phyloP scores from a whole-genome alignment of 2,113 vertebrate genomes.

The mouse (Mus musculus) region GRCm39 chr2:169897501-169898000 shows the following conservation, averaged over 20 bases:
- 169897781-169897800: background rate
- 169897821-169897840: background rate
- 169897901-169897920: background rate
- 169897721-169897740: no score
- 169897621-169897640: background rate
- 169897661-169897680: fast-evolving
- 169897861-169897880: background rate
- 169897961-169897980: no score
- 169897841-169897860: background rate
- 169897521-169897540: fast-evolving
- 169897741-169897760: no score
- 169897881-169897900: background rate
- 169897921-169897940: background rate
- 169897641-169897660: fast-evolving
- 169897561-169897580: background rate
- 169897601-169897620: fast-evolving
- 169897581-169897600: background rate
- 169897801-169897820: background rate
- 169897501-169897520: background rate
- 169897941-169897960: no score
- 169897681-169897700: background rate
- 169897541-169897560: fast-evolving
- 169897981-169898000: background rate
- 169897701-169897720: background rate
- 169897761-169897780: background rate